These are phyloP conservation scores for Struthio camelus DNA, from an alignment of 2,113 vertebrate species.

Conservation along the genomic window DNA sequence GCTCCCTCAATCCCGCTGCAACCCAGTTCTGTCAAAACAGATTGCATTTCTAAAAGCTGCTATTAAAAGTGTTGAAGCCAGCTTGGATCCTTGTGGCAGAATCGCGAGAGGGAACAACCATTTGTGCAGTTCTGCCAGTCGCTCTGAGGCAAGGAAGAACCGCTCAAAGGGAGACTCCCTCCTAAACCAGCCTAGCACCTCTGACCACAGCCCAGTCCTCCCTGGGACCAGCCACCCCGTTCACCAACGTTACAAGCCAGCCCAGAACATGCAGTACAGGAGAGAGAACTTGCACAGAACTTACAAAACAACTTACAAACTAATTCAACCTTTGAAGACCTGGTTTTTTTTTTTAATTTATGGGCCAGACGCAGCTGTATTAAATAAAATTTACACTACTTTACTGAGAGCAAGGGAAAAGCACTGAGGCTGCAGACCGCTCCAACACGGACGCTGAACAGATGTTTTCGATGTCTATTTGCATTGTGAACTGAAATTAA, in stretches of 20 bases:
- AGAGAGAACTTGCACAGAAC: neutral
- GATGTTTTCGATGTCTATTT: constrained; percentile 42
- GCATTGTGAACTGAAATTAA: constrained; percentile 65
- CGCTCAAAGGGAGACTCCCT: neutral
- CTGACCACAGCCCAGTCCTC: neutral
- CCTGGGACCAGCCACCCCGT: neutral
- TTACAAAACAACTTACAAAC: neutral
- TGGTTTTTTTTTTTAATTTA: neutral
- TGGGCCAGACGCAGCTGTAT: neutral
- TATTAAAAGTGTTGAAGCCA: neutral
- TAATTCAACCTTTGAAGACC: neutral
- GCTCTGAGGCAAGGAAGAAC: neutral
- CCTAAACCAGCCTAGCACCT: neutral
- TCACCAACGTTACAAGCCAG: neutral
- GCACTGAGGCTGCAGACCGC: neutral
- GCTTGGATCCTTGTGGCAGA: neutral
- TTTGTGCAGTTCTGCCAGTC: neutral
- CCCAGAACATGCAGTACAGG: neutral
- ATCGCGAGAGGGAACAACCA: accelerated
- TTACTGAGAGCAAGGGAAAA: neutral
- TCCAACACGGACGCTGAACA: neutral
- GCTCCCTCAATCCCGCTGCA: neutral
- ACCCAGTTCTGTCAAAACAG: neutral
- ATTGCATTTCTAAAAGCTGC: neutral
- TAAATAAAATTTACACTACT: neutral